Percentiles rank a stretch among this genome's conserved stretches.
These are phyloP conservation scores for Globodera rostochiensis DNA, from an alignment of 1,140 invertebrate genomes.

Conservation along the genomic window DNA sequence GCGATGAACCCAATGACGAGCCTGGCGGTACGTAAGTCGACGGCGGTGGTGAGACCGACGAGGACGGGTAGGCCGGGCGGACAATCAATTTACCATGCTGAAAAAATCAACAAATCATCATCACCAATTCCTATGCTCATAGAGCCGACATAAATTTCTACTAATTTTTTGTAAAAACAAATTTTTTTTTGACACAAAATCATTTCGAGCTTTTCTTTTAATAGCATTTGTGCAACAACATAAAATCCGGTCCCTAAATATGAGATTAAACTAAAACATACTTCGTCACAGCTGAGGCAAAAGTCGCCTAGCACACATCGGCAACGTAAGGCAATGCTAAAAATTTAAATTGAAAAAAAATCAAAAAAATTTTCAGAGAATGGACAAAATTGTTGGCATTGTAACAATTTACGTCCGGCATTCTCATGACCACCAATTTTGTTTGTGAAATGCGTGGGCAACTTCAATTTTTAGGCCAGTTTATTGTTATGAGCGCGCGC, in stretches of 20 bases:
- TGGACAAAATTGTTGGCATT: no score
- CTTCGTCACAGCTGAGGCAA: conserved; percentile 97
- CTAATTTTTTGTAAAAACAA: no score
- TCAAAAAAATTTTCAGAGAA: neutral
- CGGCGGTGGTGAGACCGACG: neutral
- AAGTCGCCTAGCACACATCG: conserved; percentile 86
- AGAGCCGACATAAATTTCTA: no score
- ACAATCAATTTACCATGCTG: conserved; percentile 67
- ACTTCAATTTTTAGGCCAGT: no score
- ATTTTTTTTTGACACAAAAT: no score
- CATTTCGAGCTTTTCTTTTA: no score
- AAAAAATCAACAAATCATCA: conserved; percentile 44
- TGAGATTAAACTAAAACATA: conserved; percentile 57
- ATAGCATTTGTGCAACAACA: no score
- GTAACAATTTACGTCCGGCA: no score
- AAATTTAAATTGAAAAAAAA: conserved; percentile 20
- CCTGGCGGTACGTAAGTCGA: neutral
- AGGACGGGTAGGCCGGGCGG: conserved; percentile 50
- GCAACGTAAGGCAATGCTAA: conserved; percentile 80
- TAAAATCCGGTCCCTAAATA: no score
- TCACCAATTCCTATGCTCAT: neutral
- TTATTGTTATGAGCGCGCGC: no score
- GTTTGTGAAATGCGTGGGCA: no score
- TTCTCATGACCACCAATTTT: no score
- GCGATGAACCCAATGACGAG: neutral